Percentiles rank a stretch among this genome's conserved stretches.
Conservation (phyloP, 2,888 invertebrate species). For the Melieria crassipennis region DNA sequence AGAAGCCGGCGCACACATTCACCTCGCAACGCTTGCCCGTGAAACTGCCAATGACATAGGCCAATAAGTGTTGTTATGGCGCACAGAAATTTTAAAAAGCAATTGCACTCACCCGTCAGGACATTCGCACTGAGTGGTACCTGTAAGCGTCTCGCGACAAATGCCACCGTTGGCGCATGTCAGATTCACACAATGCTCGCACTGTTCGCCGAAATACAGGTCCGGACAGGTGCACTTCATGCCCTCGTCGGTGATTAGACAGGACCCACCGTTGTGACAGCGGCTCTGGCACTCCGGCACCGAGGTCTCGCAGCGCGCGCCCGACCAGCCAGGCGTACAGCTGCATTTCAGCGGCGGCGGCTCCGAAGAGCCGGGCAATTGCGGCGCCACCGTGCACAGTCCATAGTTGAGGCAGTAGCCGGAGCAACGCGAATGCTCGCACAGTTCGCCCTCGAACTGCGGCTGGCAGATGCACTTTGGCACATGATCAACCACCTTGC, state of each 20-base stretch:
- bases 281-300: constrained; percentile 69
- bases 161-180: constrained; percentile 73
- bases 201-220: constrained; percentile 69
- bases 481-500: constrained; percentile 68
- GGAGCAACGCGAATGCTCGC: constrained; percentile 77
- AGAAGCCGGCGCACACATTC: constrained; percentile 70
- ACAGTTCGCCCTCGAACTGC: constrained; percentile 73
- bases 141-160: constrained; percentile 66
- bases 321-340: constrained; percentile 74
- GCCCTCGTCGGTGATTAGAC: constrained; percentile 64
- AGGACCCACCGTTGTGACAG: constrained; percentile 73
- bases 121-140: constrained; percentile 69
- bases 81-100: constrained; percentile 29
- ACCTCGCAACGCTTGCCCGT: constrained; percentile 72
- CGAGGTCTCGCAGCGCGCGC: constrained; percentile 73
- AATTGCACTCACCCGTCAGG: constrained; percentile 66
- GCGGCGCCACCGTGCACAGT: constrained; percentile 67
- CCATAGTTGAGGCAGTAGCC: constrained; percentile 75
- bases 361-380: constrained; percentile 54
- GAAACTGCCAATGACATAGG: constrained; percentile 44
- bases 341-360: constrained; percentile 68
- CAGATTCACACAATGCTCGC: constrained; percentile 70
- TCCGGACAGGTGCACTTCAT: constrained; percentile 69
- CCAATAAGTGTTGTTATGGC: background rate
- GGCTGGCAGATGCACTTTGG: constrained; percentile 74